Evolutionary conservation across 2,888 invertebrate species (phyloP), one percentile per base, ranked within the genome.

Genomic region (Parnassius apollo): DNA sequence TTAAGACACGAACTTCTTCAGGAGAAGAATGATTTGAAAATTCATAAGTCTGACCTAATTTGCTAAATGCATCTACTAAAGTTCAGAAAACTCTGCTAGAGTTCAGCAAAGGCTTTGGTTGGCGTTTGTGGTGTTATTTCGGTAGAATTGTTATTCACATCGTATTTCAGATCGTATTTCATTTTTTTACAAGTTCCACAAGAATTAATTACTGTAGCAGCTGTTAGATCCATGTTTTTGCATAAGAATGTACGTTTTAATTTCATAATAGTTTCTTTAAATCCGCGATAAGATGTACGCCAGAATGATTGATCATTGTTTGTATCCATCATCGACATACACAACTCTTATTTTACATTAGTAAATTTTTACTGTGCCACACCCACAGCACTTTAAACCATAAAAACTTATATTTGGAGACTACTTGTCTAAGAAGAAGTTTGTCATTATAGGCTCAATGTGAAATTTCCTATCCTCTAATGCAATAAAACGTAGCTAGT

Each of bases 161-260:
- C 18, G 18, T 18, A 22, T 51, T 51, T 51, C 2, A 22, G 22
- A n/a, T 53, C 42, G n/a, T 9, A 42, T 53, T 53, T 53, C 35
- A 42, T 42, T 53, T 53, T 53, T 42, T 53, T 53, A 42, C 53
- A 53, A 11, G 9, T 42, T 18, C 42, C 53, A 9, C 53, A 53
- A 12, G 42, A 11, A 12, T 53, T 42, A 2, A 53, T 53, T 12
- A 53, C n/a, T 10, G 22, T 35, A 11, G 52, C 10, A 35, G 22
- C 52, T 9, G 52, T 52, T 52, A 22, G 9, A 25, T 52, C 11
- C 22, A 52, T 52, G 25, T 52, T 52, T 52, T 10, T 18, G 35
- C 52, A 52, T 1, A 10, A 52, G 22, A 12, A 25, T 9, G 9
- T 10, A 25, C 52, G 22, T 52, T 25, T 52, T 25, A 52, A 13